Conservation (phyloP, 2,113 vertebrate species). For the Pogona vitticeps region DNA sequence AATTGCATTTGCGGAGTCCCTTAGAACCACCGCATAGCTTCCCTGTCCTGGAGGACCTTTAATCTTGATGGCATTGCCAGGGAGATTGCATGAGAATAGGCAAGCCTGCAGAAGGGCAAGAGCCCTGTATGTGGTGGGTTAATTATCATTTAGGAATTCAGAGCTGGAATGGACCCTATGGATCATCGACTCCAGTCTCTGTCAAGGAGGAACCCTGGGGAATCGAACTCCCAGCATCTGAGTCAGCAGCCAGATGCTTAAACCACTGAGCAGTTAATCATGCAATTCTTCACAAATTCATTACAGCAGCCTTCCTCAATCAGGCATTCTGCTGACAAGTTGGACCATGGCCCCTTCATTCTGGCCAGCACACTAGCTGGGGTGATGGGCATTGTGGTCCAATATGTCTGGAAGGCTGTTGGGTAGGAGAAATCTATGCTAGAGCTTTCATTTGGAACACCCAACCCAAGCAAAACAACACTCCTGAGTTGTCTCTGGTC, state of each 20-base stretch:
- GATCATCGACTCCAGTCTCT: no score
- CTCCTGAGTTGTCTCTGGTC: no score
- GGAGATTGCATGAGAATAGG: no score
- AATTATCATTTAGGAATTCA: background rate
- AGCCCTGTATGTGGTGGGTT: background rate
- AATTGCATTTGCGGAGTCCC: background rate
- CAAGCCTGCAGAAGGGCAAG: background rate
- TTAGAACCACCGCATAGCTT: background rate
- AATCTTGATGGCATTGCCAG: background rate
- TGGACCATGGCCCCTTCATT: background rate
- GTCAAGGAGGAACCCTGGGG: no score
- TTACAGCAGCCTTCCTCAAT: background rate
- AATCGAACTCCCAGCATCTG: no score
- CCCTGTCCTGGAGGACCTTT: background rate
- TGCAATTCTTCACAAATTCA: background rate
- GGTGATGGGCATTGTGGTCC: background rate
- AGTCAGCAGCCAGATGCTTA: no score
- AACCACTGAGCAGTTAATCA: background rate
- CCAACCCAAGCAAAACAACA: background rate
- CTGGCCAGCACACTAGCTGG: background rate
- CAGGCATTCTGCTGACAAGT: background rate
- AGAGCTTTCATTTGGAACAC: background rate
- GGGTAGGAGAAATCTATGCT: background rate
- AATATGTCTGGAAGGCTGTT: background rate
- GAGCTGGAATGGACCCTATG: no score